phyloP scores from a whole-genome alignment of 2,888 invertebrate species.

The Thysanoteuthis rhombus region DNA sequence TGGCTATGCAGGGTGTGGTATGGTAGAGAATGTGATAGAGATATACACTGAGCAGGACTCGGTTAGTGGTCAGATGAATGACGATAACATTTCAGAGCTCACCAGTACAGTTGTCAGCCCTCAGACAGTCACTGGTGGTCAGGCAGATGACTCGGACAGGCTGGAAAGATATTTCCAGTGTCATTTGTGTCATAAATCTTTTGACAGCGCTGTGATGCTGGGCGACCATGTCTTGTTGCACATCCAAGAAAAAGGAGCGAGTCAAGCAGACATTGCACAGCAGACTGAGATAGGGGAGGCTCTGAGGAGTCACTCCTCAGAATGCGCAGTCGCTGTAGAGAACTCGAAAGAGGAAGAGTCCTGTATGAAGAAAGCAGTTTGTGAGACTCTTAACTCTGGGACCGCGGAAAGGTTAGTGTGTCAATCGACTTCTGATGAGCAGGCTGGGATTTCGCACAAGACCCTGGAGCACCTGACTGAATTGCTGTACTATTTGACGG shows the following conservation, averaged over 20 bases:
- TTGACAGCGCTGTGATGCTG: background rate
- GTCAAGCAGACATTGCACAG: background rate
- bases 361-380: background rate
- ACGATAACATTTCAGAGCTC: background rate
- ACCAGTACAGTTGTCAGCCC: background rate
- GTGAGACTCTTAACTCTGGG: background rate
- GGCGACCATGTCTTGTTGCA: background rate
- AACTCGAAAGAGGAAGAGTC: background rate
- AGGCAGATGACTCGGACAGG: background rate
- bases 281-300: background rate
- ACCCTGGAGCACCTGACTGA: background rate
- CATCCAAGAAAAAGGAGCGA: background rate
- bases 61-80: background rate
- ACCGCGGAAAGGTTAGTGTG: background rate
- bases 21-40: background rate
- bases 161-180: background rate
- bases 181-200: background rate
- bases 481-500: background rate
- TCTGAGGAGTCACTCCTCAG: background rate
- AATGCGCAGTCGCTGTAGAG: background rate
- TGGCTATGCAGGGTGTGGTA: background rate
- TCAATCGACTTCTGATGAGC: background rate
- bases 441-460: background rate
- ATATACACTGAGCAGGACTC: background rate
- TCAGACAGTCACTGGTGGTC: background rate